These are phyloP conservation scores for Seriola quinqueradiata DNA, from an alignment of 2,113 vertebrate genomes.

Conservation along the genomic window DNA sequence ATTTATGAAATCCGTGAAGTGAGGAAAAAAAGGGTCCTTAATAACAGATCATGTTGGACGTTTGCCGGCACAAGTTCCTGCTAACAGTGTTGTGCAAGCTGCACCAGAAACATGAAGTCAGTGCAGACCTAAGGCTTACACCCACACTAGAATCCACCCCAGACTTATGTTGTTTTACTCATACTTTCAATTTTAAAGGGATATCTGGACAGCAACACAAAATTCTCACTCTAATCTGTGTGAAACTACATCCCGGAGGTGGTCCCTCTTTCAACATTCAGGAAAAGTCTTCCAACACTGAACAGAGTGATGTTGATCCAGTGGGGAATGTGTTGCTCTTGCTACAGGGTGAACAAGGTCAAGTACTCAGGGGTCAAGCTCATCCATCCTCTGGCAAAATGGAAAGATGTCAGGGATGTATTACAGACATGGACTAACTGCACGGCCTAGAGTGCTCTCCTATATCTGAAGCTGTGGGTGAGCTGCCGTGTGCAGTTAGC, in stretches of 20 bases:
- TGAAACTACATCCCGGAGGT: conserved; percentile 32
- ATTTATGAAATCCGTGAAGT: conserved; percentile 73
- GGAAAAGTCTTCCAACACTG: conserved; percentile 17
- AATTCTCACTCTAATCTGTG: conserved; percentile 29
- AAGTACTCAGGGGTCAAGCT: conserved; percentile 63
- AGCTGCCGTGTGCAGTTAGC: conserved; percentile 26
- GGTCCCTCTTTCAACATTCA: conserved; percentile 49
- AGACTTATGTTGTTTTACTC: conserved; percentile 50
- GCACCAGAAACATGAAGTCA: conserved; percentile 59
- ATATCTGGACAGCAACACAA: conserved; percentile 18
- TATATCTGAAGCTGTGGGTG: conserved; percentile 27
- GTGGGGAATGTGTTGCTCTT: conserved; percentile 54
- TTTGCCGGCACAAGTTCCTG: conserved; percentile 51
- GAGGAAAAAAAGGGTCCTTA: conserved; percentile 47
- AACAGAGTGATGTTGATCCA: conserved; percentile 40
- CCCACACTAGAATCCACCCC: conserved; percentile 37
- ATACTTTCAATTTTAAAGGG: conserved; percentile 25
- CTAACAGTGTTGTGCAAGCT: conserved; percentile 62
- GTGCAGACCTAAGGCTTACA: conserved; percentile 31
- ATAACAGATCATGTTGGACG: conserved; percentile 67
- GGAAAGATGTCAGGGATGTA: conserved; percentile 43
- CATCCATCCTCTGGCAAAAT: conserved; percentile 61
- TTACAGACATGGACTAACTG: background rate
- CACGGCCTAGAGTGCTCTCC: conserved; percentile 1
- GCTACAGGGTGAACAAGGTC: conserved; percentile 53